These are phyloP conservation scores for Panthera leo DNA, from an alignment of 2,113 vertebrate species.

Conservation along the genomic window DNA sequence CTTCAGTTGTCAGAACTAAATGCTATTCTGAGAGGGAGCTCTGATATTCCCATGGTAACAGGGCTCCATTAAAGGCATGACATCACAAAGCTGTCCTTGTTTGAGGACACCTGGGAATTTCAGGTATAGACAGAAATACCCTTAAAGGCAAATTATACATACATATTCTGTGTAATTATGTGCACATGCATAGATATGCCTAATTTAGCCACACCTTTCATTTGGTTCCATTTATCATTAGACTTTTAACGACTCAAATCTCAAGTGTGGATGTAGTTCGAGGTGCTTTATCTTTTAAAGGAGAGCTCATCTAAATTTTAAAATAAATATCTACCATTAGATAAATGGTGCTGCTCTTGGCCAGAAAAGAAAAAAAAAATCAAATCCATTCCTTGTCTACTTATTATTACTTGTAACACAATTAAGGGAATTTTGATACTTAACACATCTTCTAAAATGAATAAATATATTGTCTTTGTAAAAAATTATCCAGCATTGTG, in stretches of 20 bases:
- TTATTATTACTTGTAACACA: slow-evolving; percentile 49
- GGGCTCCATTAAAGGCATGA: slow-evolving; percentile 69
- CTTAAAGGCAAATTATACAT: slow-evolving; percentile 61
- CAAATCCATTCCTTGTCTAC: slow-evolving; percentile 15
- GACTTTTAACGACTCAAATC: slow-evolving; percentile 78
- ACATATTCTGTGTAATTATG: slow-evolving; percentile 60
- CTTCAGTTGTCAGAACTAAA: slow-evolving; percentile 66
- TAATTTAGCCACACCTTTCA: slow-evolving; percentile 62
- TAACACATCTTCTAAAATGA: slow-evolving; percentile 67
- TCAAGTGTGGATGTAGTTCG: not conserved
- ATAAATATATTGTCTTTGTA: slow-evolving; percentile 49
- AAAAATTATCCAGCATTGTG: not conserved
- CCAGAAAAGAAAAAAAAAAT: slow-evolving; percentile 48
- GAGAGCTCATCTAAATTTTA: slow-evolving; percentile 59
- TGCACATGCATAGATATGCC: slow-evolving; percentile 35
- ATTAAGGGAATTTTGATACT: slow-evolving; percentile 56
- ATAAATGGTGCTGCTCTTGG: slow-evolving; percentile 38
- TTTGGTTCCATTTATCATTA: slow-evolving; percentile 74
- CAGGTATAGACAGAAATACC: slow-evolving; percentile 36
- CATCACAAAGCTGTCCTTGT: slow-evolving; percentile 60
- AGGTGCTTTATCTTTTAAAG: slow-evolving; percentile 30
- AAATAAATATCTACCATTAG: slow-evolving; percentile 70
- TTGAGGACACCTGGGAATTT: slow-evolving; percentile 63
- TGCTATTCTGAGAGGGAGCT: slow-evolving; percentile 63
- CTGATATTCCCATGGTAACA: slow-evolving; percentile 72